Evolutionary conservation across 2,888 invertebrate species (phyloP), one percentile per base, ranked within the genome.

Genomic region (Polydesmus complanatus): DNA sequence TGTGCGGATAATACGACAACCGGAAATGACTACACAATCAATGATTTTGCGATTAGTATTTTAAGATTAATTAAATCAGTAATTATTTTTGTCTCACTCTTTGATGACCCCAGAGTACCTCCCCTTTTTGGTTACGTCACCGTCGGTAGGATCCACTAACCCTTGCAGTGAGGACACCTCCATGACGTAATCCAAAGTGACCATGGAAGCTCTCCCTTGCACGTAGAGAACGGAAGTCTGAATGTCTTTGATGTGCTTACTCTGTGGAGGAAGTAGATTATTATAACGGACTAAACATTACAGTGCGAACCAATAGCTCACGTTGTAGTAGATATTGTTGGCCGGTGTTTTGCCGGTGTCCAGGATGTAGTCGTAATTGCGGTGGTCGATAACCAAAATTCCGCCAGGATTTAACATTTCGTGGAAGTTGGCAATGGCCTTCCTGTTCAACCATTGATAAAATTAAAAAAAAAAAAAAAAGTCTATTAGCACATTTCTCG

Each of bases 251-350:
- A 85, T 84, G 69, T 87, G 86, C 65, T 81, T 80, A 69, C 87
- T 86, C 89, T 90, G 78, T 2, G 64, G 11, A 48, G 14, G 48
- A 48, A 14, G 48, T 48, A 14, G 14, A 48, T 48, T 48, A 48
- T 48, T 48, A 11, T 48, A 48, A 11, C 48, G 48, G 18, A 48
- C 11, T n/a, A n/a, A n/a, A n/a, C 21, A 19, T 52, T 11, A 52
- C 18, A 14, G 11, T 11, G 11, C 19, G 8, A 14, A 11, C 19
- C 53, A 14, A 11, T 19, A 50, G 3, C 84, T 83, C 75, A 90
- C 91, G 72, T 89, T 91, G 69, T 92, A 91, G 75, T 91, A 92
- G 69, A 91, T 84, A 69, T 87, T 88, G 72, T 88, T 86, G 37
- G 84, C 79, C 0, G 90, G 89, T 2, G 88, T 87, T 8, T 79